Evolutionary conservation across 2,888 invertebrate species (phyloP).

Genomic region (Diplolepis rosae): DNA sequence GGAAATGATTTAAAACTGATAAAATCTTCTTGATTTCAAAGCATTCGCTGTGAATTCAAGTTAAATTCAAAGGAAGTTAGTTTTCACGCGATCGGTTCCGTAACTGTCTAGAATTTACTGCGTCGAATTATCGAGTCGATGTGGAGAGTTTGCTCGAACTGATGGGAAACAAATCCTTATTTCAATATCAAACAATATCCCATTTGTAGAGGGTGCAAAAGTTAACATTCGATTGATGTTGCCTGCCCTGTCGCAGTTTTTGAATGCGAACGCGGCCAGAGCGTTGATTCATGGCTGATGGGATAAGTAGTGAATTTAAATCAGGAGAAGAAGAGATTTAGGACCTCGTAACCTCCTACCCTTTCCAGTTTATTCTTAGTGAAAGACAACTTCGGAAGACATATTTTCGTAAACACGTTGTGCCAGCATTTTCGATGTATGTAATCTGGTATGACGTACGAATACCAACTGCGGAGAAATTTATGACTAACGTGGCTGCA

Average conservation of each 20-base stretch:
- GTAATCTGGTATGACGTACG: slow-evolving; percentile 14
- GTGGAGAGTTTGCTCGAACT: not conserved
- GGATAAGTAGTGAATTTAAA: slow-evolving; percentile 56
- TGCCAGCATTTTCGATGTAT: slow-evolving; percentile 4
- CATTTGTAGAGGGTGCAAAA: slow-evolving; percentile 32
- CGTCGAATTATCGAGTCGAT: not conserved
- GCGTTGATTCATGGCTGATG: slow-evolving; percentile 54
- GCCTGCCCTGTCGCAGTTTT: slow-evolving; percentile 41
- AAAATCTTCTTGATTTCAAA: not conserved
- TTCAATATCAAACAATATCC: not conserved
- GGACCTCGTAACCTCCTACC: slow-evolving; percentile 36
- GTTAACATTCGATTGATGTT: slow-evolving; percentile 52
- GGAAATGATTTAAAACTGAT: no score
- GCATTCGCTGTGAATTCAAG: not conserved
- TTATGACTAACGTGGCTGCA: slow-evolving; percentile 12
- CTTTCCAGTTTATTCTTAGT: not conserved
- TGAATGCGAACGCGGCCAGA: slow-evolving; percentile 48
- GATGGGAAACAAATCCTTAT: not conserved
- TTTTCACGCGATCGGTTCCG: not conserved
- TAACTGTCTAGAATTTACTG: not conserved
- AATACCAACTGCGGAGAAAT: slow-evolving; percentile 23
- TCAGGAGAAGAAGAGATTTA: slow-evolving; percentile 47
- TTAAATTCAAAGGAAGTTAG: not conserved
- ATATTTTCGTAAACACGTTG: slow-evolving; percentile 17
- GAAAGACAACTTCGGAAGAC: slow-evolving; percentile 1